Evolutionary conservation across 2,797 vertebrate species (phyloP).

Genomic region (Austrolebias charrua): DNA sequence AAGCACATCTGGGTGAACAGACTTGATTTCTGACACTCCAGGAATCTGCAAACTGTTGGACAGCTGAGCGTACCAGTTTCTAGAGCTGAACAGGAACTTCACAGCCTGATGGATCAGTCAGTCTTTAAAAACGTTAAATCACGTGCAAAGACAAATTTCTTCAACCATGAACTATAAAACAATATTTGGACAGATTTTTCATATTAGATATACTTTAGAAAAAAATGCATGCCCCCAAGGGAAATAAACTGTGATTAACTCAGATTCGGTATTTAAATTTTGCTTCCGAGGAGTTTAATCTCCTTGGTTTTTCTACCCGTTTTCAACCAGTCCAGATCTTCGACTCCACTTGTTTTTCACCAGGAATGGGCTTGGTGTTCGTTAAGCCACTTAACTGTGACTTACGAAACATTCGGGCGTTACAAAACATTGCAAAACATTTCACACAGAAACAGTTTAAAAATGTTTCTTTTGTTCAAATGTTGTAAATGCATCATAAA

Average conservation of each 20-base stretch:
- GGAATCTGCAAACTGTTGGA: background rate
- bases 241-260: too few species aligned
- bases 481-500: too few species aligned
- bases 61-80: too few species aligned
- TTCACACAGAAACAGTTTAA: background rate
- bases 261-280: background rate
- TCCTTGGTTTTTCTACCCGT: background rate
- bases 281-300: too few species aligned
- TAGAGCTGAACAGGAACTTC: background rate
- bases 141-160: too few species aligned
- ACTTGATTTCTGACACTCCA: background rate
- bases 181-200: too few species aligned
- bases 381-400: constrained; percentile 8
- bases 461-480: too few species aligned
- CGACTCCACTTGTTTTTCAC: too few species aligned
- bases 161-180: too few species aligned
- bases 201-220: too few species aligned
- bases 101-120: too few species aligned
- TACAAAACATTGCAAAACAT: background rate
- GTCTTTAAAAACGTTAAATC: background rate
- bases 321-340: background rate
- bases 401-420: background rate
- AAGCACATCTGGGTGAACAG: background rate
- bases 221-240: too few species aligned
- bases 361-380: background rate